Conservation (phyloP, 2,888 invertebrate species). For the Seladonia tumulorum region DNA sequence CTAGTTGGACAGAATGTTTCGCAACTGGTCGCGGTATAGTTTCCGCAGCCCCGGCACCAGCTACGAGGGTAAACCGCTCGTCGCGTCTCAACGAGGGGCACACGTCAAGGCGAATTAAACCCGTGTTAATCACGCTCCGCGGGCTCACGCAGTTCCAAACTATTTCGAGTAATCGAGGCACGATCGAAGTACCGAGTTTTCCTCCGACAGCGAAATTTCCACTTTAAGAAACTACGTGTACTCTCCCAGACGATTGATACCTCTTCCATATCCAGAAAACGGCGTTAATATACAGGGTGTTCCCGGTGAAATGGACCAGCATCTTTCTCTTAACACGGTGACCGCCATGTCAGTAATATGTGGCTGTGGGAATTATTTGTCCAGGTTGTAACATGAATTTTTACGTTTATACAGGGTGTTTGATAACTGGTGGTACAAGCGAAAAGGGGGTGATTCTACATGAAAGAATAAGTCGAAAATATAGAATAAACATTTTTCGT, state of each 20-base stretch:
- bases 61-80: background rate
- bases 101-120: conserved; percentile 31
- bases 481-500: no score
- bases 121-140: conserved; percentile 24
- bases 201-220: background rate
- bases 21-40: conserved; percentile 11
- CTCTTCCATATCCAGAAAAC: no score
- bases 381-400: no score
- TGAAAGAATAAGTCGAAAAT: no score
- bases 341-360: no score
- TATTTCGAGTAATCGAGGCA: background rate
- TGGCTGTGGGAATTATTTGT: no score
- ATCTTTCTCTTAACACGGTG: no score
- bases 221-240: background rate
- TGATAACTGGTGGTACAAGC: no score
- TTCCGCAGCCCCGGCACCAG: background rate
- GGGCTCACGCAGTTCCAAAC: background rate
- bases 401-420: no score
- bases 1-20: conserved; percentile 17
- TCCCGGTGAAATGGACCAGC: no score
- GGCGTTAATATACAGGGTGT: no score
- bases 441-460: no score
- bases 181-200: background rate
- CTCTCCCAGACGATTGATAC: background rate
- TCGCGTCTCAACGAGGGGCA: conserved; percentile 1